Base-by-base conservation (phyloP, 2,888 invertebrate genomes). In the Tigriopus californicus region DNA sequence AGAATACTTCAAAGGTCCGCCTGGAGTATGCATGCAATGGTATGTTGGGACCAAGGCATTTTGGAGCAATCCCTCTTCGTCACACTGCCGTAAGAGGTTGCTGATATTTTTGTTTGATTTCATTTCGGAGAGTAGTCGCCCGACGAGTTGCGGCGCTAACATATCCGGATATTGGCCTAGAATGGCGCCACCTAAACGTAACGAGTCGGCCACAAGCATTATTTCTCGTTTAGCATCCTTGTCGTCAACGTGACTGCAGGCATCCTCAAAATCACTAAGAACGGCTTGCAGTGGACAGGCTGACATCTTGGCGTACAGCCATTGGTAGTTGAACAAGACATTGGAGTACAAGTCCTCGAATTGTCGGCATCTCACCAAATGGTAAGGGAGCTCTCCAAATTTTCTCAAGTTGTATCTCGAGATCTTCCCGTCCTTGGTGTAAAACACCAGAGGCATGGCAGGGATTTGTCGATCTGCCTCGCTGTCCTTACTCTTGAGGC, bases 11-110 rank as follows among this genome's bases (percentile, higher is more conserved):
- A 97, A 73, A 0, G 97, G 97, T 1, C 97, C 97, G 49, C 97
- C 97, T n/a, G 97, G 97, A 1, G 97, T 95, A 69, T 97, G 95
- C 62, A 95, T 75, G 67, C 94, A 95, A 70, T 97, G 95, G 71
- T 92, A 92, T 0, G 88, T 79, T 0, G 97, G 95, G 64, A 94
- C 76, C 56, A 97, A 71, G 0, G 94, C 85, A 66, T 92, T 94
- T 67, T 94, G 83, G 53, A 80, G 79, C 41, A 87, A 83, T 0
- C 95, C 95, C 67, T 85, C 83, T 20, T 78, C 77, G 69, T 95
- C 92, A 68, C 95, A 97, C 66, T 94, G 92, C 60, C 83, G 79
- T 48, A 98, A 74, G 58, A 98, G 75, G 72, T 83, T 84, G 65
- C 88, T 81, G 12, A 97, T 88, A 66, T 85, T 83, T 1, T 80